Base-by-base conservation (phyloP, 2,113 vertebrate species). In the Hippocampus barbouri region DNA sequence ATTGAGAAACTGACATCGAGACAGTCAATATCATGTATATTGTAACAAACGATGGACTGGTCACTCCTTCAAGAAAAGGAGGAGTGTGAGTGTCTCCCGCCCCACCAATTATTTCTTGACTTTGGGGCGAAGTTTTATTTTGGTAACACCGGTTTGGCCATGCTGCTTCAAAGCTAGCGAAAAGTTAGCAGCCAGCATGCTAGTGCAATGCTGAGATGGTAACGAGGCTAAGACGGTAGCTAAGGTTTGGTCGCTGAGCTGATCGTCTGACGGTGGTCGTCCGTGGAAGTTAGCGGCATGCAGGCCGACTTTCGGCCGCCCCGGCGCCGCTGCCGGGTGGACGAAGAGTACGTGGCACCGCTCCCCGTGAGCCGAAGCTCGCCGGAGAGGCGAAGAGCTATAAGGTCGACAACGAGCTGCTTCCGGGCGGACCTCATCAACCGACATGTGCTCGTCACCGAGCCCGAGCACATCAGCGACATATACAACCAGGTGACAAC, bases 301-400 rank as follows among this genome's bases (percentile, higher is more conserved):
- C 77, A 81, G 85, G 96, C 95, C 0, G 83, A 89, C 68, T 98
- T 98, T 72, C 93, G 88, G 18, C 88, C 94, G 1, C 97, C 96
- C 0, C 93, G 91, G 80, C 92, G 93, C 75, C 94, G 96, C 15
- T 79, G 85, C 67, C 94, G 91, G 72, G 91, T 94, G 0, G 91
- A 90, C 0, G 95, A 96, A 77, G 79, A 81, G 0, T 95, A 93
- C 0, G 86, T 91, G 51, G 91, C 92, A 18, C 93, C 96, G 1
- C 89, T 97, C 68, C 97, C 87, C 4, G 56, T 87, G 30, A 85
- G 74, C 10, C 0, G 73, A 66, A 34, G 64, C 71, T 79, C 79
- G 54, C 73, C 70, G 65, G 62, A 77, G 21, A 57, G 40, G 75
- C 15, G 4, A 15, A 15, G 25, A 11, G 57, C 14, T 14, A 14